Evolutionary conservation across 2,797 vertebrate species (phyloP).

Genomic region (Hippoglossus hippoglossus): DNA sequence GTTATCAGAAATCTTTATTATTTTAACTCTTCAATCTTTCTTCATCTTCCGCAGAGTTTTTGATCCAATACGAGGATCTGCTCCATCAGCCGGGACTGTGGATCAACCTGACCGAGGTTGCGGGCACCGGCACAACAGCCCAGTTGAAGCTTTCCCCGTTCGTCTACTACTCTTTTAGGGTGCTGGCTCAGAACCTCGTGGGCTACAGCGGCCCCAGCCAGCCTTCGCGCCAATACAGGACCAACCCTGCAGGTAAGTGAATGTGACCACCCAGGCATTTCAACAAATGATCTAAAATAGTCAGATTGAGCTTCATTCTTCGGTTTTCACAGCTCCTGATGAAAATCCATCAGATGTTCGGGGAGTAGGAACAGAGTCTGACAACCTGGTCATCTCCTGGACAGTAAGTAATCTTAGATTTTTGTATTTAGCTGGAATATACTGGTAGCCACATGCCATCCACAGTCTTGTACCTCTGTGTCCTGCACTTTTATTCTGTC

Average conservation of each 20-base stretch:
- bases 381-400: slow-evolving; percentile 94
- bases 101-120: slow-evolving; percentile 88
- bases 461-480: no score
- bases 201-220: slow-evolving; percentile 89
- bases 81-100: slow-evolving; percentile 90
- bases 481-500: not conserved
- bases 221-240: slow-evolving; percentile 90
- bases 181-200: slow-evolving; percentile 89
- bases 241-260: slow-evolving; percentile 91
- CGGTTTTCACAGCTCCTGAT: slow-evolving; percentile 87
- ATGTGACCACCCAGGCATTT: not conserved
- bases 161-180: slow-evolving; percentile 93
- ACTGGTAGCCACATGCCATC: no score
- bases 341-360: slow-evolving; percentile 89
- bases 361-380: slow-evolving; percentile 87
- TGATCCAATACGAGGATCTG: slow-evolving; percentile 92
- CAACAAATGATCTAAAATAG: no score
- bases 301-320: not conserved
- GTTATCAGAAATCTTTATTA: not conserved
- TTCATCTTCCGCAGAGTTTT: slow-evolving; percentile 81
- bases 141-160: slow-evolving; percentile 90
- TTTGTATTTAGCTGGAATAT: not conserved
- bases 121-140: slow-evolving; percentile 85
- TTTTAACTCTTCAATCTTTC: not conserved
- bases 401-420: slow-evolving; percentile 81